Conservation (phyloP, 1,140 invertebrate species). For the Drosophila ananassae region DNA sequence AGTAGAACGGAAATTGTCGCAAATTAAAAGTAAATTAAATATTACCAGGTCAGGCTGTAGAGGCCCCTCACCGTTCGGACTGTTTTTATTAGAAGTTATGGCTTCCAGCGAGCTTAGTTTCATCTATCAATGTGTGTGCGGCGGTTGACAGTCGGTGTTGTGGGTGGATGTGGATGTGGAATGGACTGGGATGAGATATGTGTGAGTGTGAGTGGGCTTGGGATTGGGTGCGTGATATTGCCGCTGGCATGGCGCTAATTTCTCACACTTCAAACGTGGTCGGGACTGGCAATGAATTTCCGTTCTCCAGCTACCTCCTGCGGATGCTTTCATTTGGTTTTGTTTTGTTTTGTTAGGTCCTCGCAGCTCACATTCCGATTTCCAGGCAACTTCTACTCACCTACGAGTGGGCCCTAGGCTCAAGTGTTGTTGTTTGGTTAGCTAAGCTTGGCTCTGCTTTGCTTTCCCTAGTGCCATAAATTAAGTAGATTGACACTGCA, state of each 20-base stretch:
- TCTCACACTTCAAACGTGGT: slow-evolving; percentile 71
- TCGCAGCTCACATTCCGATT: slow-evolving; percentile 20
- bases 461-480: slow-evolving; percentile 53
- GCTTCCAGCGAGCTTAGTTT: slow-evolving; percentile 36
- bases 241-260: slow-evolving; percentile 64
- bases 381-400: slow-evolving; percentile 12
- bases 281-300: slow-evolving; percentile 70
- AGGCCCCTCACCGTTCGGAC: background rate
- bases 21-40: slow-evolving; percentile 70
- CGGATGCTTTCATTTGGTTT: slow-evolving; percentile 44
- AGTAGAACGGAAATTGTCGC: slow-evolving; percentile 49
- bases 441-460: slow-evolving; percentile 25
- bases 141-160: slow-evolving; percentile 8
- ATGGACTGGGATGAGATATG: too few species aligned
- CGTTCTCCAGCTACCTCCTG: slow-evolving; percentile 41
- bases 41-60: slow-evolving; percentile 14
- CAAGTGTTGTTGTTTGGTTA: slow-evolving; percentile 32
- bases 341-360: slow-evolving; percentile 50
- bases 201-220: too few species aligned
- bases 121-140: slow-evolving; percentile 25
- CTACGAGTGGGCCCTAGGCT: background rate
- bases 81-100: slow-evolving; percentile 47
- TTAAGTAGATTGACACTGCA: slow-evolving; percentile 65
- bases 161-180: slow-evolving; percentile 16
- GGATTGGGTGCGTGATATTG: slow-evolving; percentile 4